Percentiles rank a stretch among this genome's conserved stretches.
Evolutionary conservation across 1,140 invertebrate genomes (phyloP).

Genomic region (Monomorium pharaonis): DNA sequence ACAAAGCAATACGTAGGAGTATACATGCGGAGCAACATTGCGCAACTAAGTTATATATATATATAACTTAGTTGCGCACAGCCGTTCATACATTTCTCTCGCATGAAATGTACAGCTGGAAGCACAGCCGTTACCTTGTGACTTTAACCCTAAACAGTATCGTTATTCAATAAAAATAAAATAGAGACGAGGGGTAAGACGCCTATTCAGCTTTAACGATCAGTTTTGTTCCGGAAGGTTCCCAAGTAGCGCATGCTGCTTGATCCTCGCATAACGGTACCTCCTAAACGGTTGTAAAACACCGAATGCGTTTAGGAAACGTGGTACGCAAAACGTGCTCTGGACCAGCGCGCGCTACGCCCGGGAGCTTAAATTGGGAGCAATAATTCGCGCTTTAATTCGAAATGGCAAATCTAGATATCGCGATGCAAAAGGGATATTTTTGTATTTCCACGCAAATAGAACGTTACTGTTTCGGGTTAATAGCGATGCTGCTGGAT

Average conservation of each 20-base stretch:
- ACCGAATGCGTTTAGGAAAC: too few relatives aligned
- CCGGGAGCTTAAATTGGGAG: too few relatives aligned
- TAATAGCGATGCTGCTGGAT: conserved; percentile 28
- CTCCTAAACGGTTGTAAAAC: too few relatives aligned
- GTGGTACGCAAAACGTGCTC: too few relatives aligned
- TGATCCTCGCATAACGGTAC: too few relatives aligned
- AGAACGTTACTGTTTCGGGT: neutral
- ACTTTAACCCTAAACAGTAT: conserved; percentile 29
- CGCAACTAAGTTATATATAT: neutral
- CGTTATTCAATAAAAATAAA: neutral
- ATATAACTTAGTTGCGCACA: neutral
- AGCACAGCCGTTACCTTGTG: conserved; percentile 17
- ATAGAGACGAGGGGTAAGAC: neutral
- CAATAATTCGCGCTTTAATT: neutral
- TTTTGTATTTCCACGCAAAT: conserved; percentile 28
- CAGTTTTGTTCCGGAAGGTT: neutral
- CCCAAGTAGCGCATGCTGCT: too few relatives aligned
- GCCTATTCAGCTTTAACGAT: neutral
- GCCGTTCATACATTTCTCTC: conserved; percentile 17
- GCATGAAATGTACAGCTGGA: neutral
- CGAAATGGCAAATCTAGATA: neutral
- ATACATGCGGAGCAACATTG: neutral
- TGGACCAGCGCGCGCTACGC: too few relatives aligned
- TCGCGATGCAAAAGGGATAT: conserved; percentile 7
- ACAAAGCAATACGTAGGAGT: conserved; percentile 37